Percentiles rank a stretch among this genome's conserved stretches.
These are phyloP conservation scores for Beris morrisii DNA, from an alignment of 2,888 invertebrate species.

Conservation along the genomic window DNA sequence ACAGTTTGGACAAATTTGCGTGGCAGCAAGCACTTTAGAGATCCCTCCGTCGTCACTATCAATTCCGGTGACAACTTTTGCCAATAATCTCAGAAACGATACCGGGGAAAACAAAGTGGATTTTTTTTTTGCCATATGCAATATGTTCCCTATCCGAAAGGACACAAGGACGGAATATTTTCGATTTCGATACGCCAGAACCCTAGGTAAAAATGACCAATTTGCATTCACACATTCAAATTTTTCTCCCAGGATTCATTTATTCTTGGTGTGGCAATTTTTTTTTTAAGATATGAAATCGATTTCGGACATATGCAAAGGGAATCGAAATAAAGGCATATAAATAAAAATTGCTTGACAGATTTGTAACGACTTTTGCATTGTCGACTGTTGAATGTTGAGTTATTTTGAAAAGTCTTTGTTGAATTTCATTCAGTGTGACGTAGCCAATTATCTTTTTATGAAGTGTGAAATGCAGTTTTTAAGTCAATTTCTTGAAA, in stretches of 20 bases:
- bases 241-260: constrained; percentile 15
- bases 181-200: neutral
- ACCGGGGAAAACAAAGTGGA: neutral
- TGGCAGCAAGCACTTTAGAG: constrained; percentile 21
- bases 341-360: constrained; percentile 36
- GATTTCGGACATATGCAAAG: constrained; percentile 28
- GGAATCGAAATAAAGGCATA: constrained; percentile 29
- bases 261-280: constrained; percentile 1
- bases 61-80: constrained; percentile 29
- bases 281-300: constrained; percentile 22
- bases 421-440: constrained; percentile 15
- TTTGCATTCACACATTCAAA: constrained; percentile 30
- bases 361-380: constrained; percentile 36
- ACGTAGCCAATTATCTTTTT: constrained; percentile 36
- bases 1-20: constrained; percentile 29
- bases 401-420: constrained; percentile 16
- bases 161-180: too few species aligned
- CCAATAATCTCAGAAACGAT: constrained; percentile 23
- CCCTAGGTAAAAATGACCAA: constrained; percentile 8
- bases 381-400: constrained; percentile 30
- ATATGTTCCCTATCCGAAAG: too few species aligned
- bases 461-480: constrained; percentile 37
- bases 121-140: neutral
- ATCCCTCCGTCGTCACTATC: constrained; percentile 22
- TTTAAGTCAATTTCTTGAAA: constrained; percentile 31